phyloP scores from a whole-genome alignment of 2,888 invertebrate genomes.

The Bruchidius siliquastri region DNA sequence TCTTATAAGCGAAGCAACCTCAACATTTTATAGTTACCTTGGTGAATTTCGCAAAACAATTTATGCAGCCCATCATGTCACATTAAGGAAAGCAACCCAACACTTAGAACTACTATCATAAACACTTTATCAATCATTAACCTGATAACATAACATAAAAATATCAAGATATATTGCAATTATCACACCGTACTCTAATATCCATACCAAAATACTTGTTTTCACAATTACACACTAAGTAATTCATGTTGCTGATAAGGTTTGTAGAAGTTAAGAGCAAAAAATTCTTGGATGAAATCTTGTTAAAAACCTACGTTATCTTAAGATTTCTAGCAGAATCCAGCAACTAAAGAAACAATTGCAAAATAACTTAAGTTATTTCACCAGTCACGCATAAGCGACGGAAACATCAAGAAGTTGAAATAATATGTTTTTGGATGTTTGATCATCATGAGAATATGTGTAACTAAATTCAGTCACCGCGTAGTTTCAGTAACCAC shows the following conservation, averaged over 20 bases:
- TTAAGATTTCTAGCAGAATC: too few species aligned
- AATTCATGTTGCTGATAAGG: not conserved
- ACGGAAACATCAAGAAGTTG: too few species aligned
- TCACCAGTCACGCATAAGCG: too few species aligned
- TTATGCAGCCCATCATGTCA: conserved; percentile 9
- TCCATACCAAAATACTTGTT: not conserved
- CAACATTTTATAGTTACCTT: not conserved
- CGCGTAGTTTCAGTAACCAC: too few species aligned
- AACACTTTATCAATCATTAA: not conserved
- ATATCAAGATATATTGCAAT: not conserved
- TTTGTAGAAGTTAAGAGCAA: too few species aligned
- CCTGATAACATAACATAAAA: not conserved
- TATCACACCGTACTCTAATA: not conserved
- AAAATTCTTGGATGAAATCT: too few species aligned
- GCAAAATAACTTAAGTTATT: too few species aligned
- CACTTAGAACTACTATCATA: not conserved
- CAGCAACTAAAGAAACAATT: too few species aligned
- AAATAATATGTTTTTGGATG: too few species aligned
- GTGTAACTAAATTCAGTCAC: too few species aligned
- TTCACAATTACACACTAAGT: not conserved
- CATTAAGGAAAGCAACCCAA: not conserved
- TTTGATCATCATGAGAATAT: too few species aligned
- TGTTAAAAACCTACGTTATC: too few species aligned
- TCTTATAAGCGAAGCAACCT: not conserved
- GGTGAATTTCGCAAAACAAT: conserved; percentile 8